phyloP scores from a whole-genome alignment of 2,113 vertebrate species.

The Anolis carolinensis region DNA sequence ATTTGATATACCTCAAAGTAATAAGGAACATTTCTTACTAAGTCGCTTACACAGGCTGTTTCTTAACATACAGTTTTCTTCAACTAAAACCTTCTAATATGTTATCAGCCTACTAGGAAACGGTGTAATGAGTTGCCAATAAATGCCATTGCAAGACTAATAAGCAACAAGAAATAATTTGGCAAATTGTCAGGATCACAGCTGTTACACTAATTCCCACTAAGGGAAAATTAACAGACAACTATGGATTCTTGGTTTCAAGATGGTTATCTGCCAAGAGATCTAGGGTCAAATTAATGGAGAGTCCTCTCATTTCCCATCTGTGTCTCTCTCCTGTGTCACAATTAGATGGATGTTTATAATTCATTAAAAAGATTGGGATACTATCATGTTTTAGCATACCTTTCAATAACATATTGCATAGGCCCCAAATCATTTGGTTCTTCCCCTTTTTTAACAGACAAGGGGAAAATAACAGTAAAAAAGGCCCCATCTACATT shows the following conservation, averaged over 20 bases:
- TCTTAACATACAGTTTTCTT: neutral
- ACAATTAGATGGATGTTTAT: neutral
- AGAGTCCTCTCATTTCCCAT: neutral
- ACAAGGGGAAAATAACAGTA: too few relatives aligned
- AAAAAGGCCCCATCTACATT: neutral
- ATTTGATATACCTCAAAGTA: neutral
- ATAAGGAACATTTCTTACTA: neutral
- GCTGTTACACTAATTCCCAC: conserved; percentile 1
- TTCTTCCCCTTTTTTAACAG: neutral
- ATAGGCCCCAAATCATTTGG: neutral
- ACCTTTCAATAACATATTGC: neutral
- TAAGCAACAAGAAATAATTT: neutral
- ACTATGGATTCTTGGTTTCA: neutral
- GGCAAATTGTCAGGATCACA: neutral
- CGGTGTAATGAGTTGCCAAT: neutral
- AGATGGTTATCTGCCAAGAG: neutral
- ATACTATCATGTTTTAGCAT: neutral
- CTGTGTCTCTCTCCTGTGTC: neutral
- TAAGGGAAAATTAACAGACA: neutral
- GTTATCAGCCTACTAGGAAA: neutral
- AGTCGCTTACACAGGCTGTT: neutral
- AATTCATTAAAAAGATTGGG: fast-evolving
- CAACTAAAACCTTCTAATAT: neutral
- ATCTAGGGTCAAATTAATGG: neutral
- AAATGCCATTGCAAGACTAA: neutral